Evolutionary conservation across 2,888 invertebrate genomes (phyloP).

Genomic region (Hemicrepidius hirtus): DNA sequence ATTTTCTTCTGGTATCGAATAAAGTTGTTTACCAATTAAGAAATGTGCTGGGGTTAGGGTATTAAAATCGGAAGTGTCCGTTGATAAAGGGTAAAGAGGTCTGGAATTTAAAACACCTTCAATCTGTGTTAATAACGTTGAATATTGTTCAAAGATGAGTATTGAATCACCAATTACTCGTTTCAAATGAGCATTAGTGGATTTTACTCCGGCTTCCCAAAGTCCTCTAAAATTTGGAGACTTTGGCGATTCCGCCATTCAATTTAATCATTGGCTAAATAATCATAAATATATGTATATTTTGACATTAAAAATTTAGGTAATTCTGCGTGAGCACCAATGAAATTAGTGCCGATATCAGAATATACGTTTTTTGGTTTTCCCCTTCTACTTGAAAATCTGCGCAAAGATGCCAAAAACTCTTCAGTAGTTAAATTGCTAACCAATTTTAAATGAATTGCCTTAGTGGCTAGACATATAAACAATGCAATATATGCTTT

Average conservation of each 20-base stretch:
- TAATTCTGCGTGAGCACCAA: constrained; percentile 57
- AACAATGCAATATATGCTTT: constrained; percentile 60
- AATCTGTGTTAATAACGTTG: constrained; percentile 62
- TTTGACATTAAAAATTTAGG: not conserved
- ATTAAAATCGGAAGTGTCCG: constrained; percentile 61
- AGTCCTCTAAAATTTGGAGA: constrained; percentile 65
- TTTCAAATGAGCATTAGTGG: constrained; percentile 61
- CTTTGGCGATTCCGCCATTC: constrained; percentile 62
- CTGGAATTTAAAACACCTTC: constrained; percentile 65
- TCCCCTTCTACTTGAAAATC: too few relatives aligned
- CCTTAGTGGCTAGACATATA: constrained; percentile 60
- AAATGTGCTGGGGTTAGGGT: too few relatives aligned
- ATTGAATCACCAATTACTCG: constrained; percentile 56
- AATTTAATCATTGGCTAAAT: constrained; percentile 34
- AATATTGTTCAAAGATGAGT: constrained; percentile 62
- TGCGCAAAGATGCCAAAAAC: constrained; percentile 61
- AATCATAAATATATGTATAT: not conserved
- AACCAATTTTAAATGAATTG: constrained; percentile 64
- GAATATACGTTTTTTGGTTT: too few relatives aligned
- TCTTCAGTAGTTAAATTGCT: constrained; percentile 60
- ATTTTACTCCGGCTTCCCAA: too few relatives aligned
- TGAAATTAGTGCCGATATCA: constrained; percentile 66
- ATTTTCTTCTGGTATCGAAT: constrained; percentile 54
- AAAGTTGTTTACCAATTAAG: constrained; percentile 57
- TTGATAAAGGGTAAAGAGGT: constrained; percentile 59